phyloP scores from a whole-genome alignment of 1,140 invertebrate genomes.

The Tetramorium alpestre region DNA sequence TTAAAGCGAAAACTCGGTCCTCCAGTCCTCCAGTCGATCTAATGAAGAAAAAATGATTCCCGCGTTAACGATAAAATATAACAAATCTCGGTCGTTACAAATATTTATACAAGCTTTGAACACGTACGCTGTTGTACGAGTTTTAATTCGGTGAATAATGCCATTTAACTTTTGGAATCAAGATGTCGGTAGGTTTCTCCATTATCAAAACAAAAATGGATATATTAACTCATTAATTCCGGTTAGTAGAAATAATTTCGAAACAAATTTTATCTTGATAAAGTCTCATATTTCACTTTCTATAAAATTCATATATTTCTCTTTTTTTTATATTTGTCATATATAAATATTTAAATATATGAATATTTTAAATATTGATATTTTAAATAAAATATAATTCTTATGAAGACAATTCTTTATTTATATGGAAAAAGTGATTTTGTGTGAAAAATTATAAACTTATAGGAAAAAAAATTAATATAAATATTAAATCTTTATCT shows the following conservation, averaged over 20 bases:
- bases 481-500: neutral
- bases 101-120: neutral
- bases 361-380: neutral
- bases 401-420: neutral
- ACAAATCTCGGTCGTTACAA: neutral
- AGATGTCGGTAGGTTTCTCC: neutral
- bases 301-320: neutral
- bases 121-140: neutral
- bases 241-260: neutral
- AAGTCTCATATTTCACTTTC: neutral
- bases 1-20: neutral
- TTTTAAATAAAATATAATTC: neutral
- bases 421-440: neutral
- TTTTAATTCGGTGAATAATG: constrained; percentile 14
- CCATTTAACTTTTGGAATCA: neutral
- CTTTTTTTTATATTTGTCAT: neutral
- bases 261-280: neutral
- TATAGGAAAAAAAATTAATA: neutral
- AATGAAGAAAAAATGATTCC: neutral
- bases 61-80: constrained; percentile 21
- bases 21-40: too few species aligned
- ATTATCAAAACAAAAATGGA: neutral
- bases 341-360: neutral
- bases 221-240: neutral
- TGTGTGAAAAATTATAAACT: neutral